A percentile compares a stretch with the other conserved stretches of the same genome.
Conservation (phyloP, 1,140 invertebrate genomes). For the Brachionus asplanchnoidis region DNA sequence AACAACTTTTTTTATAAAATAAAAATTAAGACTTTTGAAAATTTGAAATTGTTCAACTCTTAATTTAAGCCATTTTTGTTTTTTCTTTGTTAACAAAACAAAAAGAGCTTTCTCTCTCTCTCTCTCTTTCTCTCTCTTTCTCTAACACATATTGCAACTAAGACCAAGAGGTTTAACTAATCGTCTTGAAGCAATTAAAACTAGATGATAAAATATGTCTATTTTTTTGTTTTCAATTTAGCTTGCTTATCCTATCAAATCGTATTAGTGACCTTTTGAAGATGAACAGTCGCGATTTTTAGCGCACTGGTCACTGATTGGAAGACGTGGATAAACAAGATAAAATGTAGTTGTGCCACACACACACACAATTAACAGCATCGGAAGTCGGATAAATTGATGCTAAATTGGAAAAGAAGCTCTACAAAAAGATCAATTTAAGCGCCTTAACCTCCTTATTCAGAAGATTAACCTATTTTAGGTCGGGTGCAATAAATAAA, state of each 20-base stretch:
- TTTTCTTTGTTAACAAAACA: background rate
- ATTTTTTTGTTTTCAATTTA: background rate
- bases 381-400: background rate
- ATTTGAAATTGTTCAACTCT: background rate
- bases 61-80: conserved; percentile 17
- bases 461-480: background rate
- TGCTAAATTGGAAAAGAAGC: background rate
- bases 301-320: background rate
- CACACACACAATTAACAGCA: background rate
- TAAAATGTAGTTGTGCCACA: background rate
- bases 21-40: background rate
- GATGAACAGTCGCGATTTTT: background rate
- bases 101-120: background rate
- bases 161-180: conserved; percentile 7
- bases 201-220: conserved; percentile 3
- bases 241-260: background rate
- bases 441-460: background rate
- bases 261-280: background rate
- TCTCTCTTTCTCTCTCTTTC: background rate
- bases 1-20: background rate
- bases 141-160: background rate
- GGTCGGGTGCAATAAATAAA: background rate
- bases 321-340: background rate
- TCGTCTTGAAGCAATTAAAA: conserved; percentile 5
- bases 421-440: background rate